Evolutionary conservation across 2,113 vertebrate genomes (phyloP).

Genomic region (Heterochromis multidens): DNA sequence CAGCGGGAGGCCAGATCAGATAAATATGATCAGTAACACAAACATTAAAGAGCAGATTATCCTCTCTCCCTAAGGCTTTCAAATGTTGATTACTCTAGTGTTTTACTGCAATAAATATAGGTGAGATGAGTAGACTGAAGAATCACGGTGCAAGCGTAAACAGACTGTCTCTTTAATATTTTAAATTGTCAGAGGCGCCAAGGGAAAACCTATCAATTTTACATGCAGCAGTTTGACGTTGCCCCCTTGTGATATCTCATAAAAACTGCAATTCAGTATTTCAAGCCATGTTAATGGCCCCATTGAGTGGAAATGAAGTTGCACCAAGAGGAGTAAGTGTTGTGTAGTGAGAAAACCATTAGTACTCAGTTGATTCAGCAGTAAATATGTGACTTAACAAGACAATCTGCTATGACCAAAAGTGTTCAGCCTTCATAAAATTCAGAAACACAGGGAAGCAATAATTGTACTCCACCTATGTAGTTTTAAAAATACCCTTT

Average conservation of each 20-base stretch:
- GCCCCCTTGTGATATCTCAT: constrained; percentile 66
- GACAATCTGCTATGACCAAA: neutral
- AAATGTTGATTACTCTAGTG: neutral
- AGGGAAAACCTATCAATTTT: constrained; percentile 1
- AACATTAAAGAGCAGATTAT: constrained; percentile 21
- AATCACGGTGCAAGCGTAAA: neutral
- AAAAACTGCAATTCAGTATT: constrained; percentile 55
- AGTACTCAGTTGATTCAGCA: neutral
- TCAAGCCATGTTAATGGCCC: neutral
- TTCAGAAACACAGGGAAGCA: neutral
- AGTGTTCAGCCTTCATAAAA: neutral
- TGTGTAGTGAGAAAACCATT: neutral
- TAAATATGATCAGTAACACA: constrained; percentile 38
- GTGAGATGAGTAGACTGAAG: neutral
- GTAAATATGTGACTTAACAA: neutral
- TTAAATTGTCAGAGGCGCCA: neutral
- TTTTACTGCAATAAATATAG: neutral
- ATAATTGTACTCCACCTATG: neutral
- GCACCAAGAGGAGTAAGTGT: neutral
- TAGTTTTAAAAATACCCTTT: neutral
- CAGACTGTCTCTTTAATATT: neutral
- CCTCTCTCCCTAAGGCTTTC: neutral
- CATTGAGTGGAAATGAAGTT: neutral
- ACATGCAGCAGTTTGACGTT: constrained; percentile 44
- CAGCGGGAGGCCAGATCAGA: constrained; percentile 43